phyloP scores from a whole-genome alignment of 2,113 vertebrate species.

The Leptobrachium leishanense region DNA sequence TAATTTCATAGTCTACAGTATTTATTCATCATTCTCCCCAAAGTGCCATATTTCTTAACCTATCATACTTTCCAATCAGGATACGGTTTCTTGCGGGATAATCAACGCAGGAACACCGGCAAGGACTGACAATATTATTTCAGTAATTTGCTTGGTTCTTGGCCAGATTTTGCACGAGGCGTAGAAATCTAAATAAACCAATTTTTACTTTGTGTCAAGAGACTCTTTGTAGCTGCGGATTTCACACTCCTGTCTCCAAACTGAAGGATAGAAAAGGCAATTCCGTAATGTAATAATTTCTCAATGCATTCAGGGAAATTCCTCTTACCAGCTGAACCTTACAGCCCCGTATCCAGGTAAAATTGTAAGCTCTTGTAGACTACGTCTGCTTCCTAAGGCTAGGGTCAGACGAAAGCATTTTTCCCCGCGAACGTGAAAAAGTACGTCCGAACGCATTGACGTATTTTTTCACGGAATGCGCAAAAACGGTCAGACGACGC shows the following conservation, averaged over 20 bases:
- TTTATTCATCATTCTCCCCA: slow-evolving; percentile 14
- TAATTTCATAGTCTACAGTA: slow-evolving; percentile 20
- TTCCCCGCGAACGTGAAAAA: too few relatives aligned
- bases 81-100: slow-evolving; percentile 33
- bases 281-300: background rate
- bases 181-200: slow-evolving; percentile 24
- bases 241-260: background rate
- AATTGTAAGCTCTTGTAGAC: too few relatives aligned
- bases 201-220: slow-evolving; percentile 1
- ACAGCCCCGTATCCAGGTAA: too few relatives aligned
- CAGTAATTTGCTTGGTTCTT: slow-evolving; percentile 22
- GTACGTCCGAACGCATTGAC: too few relatives aligned
- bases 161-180: slow-evolving; percentile 21
- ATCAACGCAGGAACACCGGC: slow-evolving; percentile 28
- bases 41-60: slow-evolving; percentile 27
- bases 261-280: background rate
- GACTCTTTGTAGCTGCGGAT: slow-evolving; percentile 10
- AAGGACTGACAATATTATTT: slow-evolving; percentile 39
- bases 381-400: too few relatives aligned
- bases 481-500: too few relatives aligned
- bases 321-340: too few relatives aligned
- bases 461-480: too few relatives aligned
- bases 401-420: too few relatives aligned
- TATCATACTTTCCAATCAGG: slow-evolving; percentile 33
- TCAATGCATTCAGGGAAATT: too few relatives aligned